Evolutionary conservation across 1,140 invertebrate genomes (phyloP).

Genomic region (Atopsyche davidsoni): DNA sequence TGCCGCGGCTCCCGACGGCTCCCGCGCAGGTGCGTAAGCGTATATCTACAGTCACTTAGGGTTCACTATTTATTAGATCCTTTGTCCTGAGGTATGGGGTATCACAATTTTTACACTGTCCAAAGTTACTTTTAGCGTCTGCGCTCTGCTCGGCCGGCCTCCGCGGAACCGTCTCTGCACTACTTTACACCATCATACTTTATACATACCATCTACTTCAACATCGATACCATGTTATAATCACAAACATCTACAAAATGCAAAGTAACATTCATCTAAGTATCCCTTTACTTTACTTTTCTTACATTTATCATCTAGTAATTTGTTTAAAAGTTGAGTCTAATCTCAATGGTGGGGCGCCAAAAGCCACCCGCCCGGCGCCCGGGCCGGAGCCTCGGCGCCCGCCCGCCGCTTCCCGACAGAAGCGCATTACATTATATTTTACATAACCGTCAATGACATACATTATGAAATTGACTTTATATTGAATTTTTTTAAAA

Average conservation of each 20-base stretch:
- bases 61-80: background rate
- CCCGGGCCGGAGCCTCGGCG: no score
- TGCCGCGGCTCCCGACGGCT: background rate
- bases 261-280: conserved; percentile 15
- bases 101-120: no score
- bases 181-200: conserved; percentile 13
- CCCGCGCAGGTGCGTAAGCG: no score
- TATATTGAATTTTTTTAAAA: no score
- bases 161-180: conserved; percentile 7
- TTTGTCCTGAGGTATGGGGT: conserved; percentile 17
- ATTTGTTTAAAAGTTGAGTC: conserved; percentile 1
- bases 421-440: no score
- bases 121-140: no score
- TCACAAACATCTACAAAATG: conserved; percentile 28
- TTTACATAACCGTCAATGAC: no score
- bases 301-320: conserved; percentile 4
- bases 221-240: conserved; percentile 27
- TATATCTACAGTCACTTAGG: background rate
- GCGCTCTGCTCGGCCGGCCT: background rate
- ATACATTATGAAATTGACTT: no score
- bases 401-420: no score
- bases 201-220: conserved; percentile 26
- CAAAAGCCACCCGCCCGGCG: no score
- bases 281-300: conserved; percentile 11
- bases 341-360: background rate